Percentiles rank a stretch among this genome's conserved stretches.
phyloP scores from a whole-genome alignment of 2,113 vertebrate species.

The Serilophus lunatus region DNA sequence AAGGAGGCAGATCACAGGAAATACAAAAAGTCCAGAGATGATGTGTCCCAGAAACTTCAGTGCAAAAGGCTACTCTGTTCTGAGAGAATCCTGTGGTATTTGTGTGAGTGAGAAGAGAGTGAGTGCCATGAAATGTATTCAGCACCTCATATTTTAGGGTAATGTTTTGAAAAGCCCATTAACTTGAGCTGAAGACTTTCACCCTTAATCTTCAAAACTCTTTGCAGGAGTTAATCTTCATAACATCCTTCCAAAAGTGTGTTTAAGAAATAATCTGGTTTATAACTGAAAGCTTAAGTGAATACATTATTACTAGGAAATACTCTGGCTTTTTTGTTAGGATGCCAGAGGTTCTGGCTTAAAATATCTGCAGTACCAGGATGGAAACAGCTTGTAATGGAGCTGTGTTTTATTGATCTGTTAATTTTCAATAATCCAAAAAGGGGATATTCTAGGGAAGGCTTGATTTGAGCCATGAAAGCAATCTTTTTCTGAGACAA shows the following conservation, averaged over 20 bases:
- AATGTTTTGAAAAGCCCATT: neutral
- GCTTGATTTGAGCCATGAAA: neutral
- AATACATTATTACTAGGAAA: neutral
- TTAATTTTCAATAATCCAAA: neutral
- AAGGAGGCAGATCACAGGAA: neutral
- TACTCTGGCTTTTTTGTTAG: neutral
- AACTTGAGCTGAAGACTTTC: neutral
- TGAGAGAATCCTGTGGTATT: neutral
- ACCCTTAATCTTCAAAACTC: neutral
- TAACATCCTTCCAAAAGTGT: neutral
- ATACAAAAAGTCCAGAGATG: neutral
- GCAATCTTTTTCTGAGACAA: neutral
- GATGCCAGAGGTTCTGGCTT: neutral
- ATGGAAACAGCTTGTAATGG: neutral
- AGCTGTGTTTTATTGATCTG: neutral
- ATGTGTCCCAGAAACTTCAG: neutral
- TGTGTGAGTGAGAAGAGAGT: neutral
- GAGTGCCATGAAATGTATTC: neutral
- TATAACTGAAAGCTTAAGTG: neutral
- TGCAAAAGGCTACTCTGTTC: neutral
- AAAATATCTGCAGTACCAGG: neutral
- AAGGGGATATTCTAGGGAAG: neutral
- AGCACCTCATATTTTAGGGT: neutral
- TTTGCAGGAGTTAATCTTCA: conserved; percentile 1
- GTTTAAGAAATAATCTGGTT: neutral